Conservation (phyloP, 2,888 invertebrate species). For the Rotaria macrura region DNA sequence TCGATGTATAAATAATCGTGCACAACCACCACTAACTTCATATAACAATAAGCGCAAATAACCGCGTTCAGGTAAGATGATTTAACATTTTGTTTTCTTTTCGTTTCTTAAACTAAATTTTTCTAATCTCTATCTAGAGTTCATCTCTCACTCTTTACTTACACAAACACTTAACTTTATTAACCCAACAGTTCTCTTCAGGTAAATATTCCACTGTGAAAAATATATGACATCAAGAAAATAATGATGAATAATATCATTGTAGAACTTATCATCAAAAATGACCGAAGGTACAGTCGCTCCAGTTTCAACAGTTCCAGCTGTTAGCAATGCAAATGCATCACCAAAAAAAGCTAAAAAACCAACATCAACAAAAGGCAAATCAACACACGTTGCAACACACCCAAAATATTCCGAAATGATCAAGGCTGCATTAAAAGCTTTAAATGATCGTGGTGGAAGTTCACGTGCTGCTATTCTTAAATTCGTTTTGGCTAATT, state of each 20-base stretch:
- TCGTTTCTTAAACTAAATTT: not conserved
- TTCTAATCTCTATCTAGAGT: not conserved
- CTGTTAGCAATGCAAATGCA: not conserved
- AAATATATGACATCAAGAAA: too few relatives aligned
- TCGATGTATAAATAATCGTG: not conserved
- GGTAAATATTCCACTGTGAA: too few relatives aligned
- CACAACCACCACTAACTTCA: not conserved
- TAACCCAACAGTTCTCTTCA: slow-evolving; percentile 16
- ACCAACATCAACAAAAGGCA: not conserved
- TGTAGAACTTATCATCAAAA: not conserved
- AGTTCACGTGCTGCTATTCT: slow-evolving; percentile 51
- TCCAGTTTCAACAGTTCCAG: not conserved
- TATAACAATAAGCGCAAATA: not conserved
- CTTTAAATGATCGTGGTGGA: slow-evolving; percentile 38
- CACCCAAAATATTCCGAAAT: slow-evolving; percentile 16
- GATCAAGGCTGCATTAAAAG: not conserved
- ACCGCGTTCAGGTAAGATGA: not conserved
- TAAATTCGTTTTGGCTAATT: slow-evolving; percentile 50
- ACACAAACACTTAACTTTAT: not conserved
- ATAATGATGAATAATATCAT: too few relatives aligned
- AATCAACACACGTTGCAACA: not conserved
- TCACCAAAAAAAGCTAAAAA: not conserved
- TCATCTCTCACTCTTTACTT: not conserved
- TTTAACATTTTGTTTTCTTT: not conserved
- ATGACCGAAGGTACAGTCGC: not conserved